Conservation (phyloP, 1,140 invertebrate species). For the Pinna nobilis region DNA sequence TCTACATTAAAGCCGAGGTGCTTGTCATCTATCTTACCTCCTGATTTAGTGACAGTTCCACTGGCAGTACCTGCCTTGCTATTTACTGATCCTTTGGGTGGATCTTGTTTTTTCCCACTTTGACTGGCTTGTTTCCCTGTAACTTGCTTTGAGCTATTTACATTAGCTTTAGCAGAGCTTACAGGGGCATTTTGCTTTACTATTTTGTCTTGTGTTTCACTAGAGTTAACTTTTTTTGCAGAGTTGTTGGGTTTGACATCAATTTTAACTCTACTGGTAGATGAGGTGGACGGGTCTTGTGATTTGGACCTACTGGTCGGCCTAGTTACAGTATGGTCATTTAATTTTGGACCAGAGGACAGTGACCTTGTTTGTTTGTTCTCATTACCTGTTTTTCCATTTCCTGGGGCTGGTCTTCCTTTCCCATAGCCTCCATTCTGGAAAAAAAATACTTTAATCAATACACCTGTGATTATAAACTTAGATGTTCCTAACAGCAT, state of each 20-base stretch:
- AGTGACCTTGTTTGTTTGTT: slow-evolving; percentile 8
- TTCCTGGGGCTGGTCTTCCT: not conserved
- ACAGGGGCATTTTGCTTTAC: too few species aligned
- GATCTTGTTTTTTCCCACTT: too few species aligned
- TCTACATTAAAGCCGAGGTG: too few species aligned
- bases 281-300: not conserved
- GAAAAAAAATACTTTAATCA: not conserved
- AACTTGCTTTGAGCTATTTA: too few species aligned
- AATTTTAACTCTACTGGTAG: not conserved
- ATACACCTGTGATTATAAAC: not conserved
- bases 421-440: not conserved
- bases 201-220: not conserved
- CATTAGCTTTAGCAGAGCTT: too few species aligned
- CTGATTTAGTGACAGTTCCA: too few species aligned
- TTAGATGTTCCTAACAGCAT: not conserved
- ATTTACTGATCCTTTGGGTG: too few species aligned
- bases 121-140: too few species aligned
- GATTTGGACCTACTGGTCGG: not conserved
- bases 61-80: too few species aligned
- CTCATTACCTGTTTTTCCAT: slow-evolving; percentile 18
- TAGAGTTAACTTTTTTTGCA: not conserved
- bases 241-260: not conserved
- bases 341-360: not conserved
- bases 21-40: too few species aligned
- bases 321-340: not conserved